Base-by-base conservation (phyloP, 2,888 invertebrate genomes). In the Microctonus aethiopoides region DNA sequence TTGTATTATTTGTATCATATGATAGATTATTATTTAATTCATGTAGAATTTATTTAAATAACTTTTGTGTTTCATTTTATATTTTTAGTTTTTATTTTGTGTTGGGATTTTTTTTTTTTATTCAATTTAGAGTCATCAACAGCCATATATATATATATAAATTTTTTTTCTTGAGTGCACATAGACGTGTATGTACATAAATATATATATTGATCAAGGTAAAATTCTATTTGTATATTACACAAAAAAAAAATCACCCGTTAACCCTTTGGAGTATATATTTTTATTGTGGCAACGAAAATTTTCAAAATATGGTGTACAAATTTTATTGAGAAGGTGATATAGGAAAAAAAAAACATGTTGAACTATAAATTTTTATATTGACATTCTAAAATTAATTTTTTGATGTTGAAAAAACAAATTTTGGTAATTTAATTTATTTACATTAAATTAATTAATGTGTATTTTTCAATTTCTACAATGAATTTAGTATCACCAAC, bases 41-140 rank as follows among this genome's bases (percentile, higher is more conserved):
- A 34, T n/a, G 32, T 54, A 51, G 64, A 68, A 46, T 16, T 57
- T 39, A 29, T 41, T 46, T 41, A 9, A 20, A 20, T 51, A 11
- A 41, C 54, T 16, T 51, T 46, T 60, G 22, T 46, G 46, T n/a
- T 16, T 20, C 7, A 16, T 16, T 4, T 46, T n/a, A 16, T 5
- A 41, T 41, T 16, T 41, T 41, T 4, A n/a, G n/a, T 41, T 4
- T 5, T 29, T 29, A n/a, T 16, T 7, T 16, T n/a, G 16, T 16
- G 41, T 41, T 46, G 46, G 20, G 4, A 16, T n/a, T n/a, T n/a
- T 46, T 1, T 1, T 46, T 46, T 46, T 46, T 46, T 6, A 46
- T 16, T 1, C 9, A 20, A 7, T 16, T 16, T 16, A 9, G 20
- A 46, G 16, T 46, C 9, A 46, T 16, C 20, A 46, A 16, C n/a